Percentiles rank a stretch among this genome's conserved stretches.
phyloP scores from a whole-genome alignment of 2,113 vertebrate species.

The Trematomus loennbergii region DNA sequence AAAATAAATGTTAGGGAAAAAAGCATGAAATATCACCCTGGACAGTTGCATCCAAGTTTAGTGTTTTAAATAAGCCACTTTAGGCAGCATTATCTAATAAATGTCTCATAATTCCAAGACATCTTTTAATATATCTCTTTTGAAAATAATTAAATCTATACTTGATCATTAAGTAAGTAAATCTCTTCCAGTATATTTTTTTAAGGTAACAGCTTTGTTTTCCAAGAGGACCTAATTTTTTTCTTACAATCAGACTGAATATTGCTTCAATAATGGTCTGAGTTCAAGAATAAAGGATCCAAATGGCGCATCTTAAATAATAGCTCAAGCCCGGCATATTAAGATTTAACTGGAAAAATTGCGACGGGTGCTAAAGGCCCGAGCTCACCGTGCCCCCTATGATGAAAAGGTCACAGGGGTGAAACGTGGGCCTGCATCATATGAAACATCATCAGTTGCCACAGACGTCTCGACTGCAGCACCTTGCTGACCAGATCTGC shows the following conservation, averaged over 20 bases:
- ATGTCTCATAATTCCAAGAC: slow-evolving; percentile 74
- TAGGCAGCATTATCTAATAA: slow-evolving; percentile 80
- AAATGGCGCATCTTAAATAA: slow-evolving; percentile 61
- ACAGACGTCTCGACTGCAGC: slow-evolving; percentile 49
- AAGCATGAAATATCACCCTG: slow-evolving; percentile 80
- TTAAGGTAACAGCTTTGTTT: slow-evolving; percentile 73
- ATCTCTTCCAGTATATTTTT: slow-evolving; percentile 76
- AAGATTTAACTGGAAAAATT: slow-evolving; percentile 54
- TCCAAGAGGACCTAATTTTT: slow-evolving; percentile 78
- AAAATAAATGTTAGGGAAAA: slow-evolving; percentile 78
- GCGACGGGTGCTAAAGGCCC: slow-evolving; percentile 57
- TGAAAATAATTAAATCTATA: slow-evolving; percentile 87
- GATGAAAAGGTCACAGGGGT: slow-evolving; percentile 46
- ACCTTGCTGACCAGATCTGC: slow-evolving; percentile 35
- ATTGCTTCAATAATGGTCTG: slow-evolving; percentile 62
- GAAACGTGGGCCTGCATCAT: slow-evolving; percentile 37
- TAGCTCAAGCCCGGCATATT: slow-evolving; percentile 58
- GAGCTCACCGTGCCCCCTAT: slow-evolving; percentile 22
- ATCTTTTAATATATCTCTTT: slow-evolving; percentile 82
- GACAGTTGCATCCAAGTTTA: slow-evolving; percentile 79
- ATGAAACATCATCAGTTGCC: slow-evolving; percentile 63
- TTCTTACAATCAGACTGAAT: slow-evolving; percentile 81
- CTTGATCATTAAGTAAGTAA: slow-evolving; percentile 80
- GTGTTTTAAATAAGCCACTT: slow-evolving; percentile 83
- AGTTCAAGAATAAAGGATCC: slow-evolving; percentile 77